Conservation (phyloP, 2,888 invertebrate genomes). For the Philaethria dido region DNA sequence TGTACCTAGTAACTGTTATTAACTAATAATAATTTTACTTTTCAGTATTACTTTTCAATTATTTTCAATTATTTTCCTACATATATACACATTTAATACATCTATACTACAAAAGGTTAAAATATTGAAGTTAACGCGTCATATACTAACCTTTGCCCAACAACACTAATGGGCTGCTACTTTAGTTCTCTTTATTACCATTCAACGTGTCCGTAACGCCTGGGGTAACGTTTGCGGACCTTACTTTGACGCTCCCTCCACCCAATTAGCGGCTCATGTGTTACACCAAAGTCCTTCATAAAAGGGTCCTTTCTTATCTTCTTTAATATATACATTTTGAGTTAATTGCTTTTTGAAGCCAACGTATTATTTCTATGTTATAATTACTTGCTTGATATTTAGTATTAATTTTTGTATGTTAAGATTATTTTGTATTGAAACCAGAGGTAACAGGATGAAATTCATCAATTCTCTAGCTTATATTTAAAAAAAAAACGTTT, state of each 20-base stretch:
- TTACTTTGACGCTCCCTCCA: conserved; percentile 25
- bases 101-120: not conserved
- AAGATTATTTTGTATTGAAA: not conserved
- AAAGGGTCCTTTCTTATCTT: conserved; percentile 24
- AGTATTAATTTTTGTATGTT: not conserved
- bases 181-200: conserved; percentile 20
- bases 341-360: conserved; percentile 11
- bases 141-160: conserved; percentile 7
- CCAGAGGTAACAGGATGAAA: too few relatives aligned
- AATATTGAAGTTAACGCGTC: not conserved
- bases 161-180: conserved; percentile 9
- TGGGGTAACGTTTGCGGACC: conserved; percentile 23
- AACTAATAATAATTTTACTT: too few relatives aligned
- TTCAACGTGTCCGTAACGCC: conserved; percentile 17
- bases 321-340: conserved; percentile 12
- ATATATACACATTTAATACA: not conserved
- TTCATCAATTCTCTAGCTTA: too few relatives aligned
- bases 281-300: conserved; percentile 20
- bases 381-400: conserved; percentile 2
- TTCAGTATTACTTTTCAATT: too few relatives aligned
- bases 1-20: too few relatives aligned
- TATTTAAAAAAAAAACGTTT: too few relatives aligned
- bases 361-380: not conserved
- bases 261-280: conserved; percentile 27
- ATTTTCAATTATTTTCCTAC: too few relatives aligned